Evolutionary conservation across 2,113 vertebrate genomes (phyloP).

Genomic region (Catharus fuscescens): DNA sequence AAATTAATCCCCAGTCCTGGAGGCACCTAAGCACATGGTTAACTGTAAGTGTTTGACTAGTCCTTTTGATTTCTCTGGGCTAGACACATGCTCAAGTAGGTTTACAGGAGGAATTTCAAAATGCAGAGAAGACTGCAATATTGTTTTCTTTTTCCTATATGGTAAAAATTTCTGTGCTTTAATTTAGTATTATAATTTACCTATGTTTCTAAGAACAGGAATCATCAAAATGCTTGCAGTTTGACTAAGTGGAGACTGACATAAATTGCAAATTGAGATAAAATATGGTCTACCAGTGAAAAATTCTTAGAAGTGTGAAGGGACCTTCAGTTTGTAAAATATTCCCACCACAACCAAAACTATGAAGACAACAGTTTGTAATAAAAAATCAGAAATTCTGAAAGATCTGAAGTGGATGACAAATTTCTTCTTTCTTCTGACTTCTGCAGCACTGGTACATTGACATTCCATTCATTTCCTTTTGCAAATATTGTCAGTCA

Average conservation of each 20-base stretch:
- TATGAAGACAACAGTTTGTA: neutral
- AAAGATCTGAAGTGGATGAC: neutral
- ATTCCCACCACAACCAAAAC: neutral
- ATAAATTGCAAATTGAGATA: neutral
- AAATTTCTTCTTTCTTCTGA: neutral
- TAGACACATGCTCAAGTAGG: neutral
- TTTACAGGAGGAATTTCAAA: neutral
- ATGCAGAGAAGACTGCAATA: neutral
- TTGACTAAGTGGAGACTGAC: neutral
- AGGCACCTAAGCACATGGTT: neutral
- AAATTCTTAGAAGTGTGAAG: neutral
- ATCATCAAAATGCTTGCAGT: neutral
- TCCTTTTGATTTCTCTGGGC: slow-evolving; percentile 32
- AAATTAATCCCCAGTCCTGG: slow-evolving; percentile 3
- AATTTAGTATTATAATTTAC: slow-evolving; percentile 8
- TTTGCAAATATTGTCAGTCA: neutral
- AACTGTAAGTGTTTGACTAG: slow-evolving; percentile 14
- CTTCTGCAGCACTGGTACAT: neutral
- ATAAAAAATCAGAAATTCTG: neutral
- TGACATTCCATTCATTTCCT: neutral
- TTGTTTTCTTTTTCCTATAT: slow-evolving; percentile 8
- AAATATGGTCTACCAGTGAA: neutral
- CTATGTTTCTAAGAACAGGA: neutral
- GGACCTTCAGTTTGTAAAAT: neutral
- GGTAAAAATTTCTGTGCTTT: slow-evolving; percentile 16